Evolutionary conservation across 2,797 vertebrate genomes (phyloP).

Genomic region (Carcharodon carcharias): DNA sequence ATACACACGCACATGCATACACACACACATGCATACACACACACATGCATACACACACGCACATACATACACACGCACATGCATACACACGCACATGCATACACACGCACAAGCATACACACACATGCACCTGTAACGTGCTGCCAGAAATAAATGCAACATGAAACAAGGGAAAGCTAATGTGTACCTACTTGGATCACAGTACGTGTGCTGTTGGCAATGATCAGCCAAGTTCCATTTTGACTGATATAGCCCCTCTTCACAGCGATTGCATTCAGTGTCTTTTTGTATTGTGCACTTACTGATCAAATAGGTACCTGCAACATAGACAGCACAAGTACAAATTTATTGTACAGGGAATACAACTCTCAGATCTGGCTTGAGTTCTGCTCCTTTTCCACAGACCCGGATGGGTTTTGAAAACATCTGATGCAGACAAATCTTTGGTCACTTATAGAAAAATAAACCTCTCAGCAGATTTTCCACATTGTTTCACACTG

Average conservation of each 20-base stretch:
- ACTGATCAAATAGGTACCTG: background rate
- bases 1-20: too few species aligned
- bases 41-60: too few species aligned
- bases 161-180: background rate
- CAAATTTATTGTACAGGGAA: background rate
- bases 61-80: too few species aligned
- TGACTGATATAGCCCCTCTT: background rate
- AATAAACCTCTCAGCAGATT: background rate
- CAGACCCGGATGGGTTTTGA: background rate
- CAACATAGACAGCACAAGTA: background rate
- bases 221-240: background rate
- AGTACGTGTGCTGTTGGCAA: background rate
- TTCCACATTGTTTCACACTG: background rate
- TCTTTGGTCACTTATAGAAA: background rate
- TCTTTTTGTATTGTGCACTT: background rate
- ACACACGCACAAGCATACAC: too few species aligned
- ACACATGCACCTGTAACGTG: background rate
- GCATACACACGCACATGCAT: too few species aligned
- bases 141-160: background rate
- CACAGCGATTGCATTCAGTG: background rate
- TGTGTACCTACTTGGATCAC: conserved; percentile 3
- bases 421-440: background rate
- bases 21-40: too few species aligned
- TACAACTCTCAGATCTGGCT: background rate
- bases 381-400: background rate